These are phyloP conservation scores for Pogonocherus hispidulus DNA, from an alignment of 2,888 invertebrate species.

Conservation along the genomic window DNA sequence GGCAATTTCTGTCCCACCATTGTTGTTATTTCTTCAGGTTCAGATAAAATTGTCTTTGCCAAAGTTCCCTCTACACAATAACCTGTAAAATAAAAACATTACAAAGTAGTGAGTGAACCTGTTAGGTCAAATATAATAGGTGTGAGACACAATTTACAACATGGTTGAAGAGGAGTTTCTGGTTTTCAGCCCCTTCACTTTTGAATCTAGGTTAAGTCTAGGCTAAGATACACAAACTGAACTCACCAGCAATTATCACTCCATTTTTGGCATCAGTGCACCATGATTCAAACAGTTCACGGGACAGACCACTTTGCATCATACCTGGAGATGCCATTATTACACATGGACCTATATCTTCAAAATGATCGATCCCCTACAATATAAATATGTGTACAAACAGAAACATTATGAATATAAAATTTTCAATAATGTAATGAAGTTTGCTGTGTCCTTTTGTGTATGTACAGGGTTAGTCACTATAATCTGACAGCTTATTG, in stretches of 20 bases:
- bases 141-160: too few relatives aligned
- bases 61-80: constrained; percentile 93
- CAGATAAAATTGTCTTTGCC: constrained; percentile 94
- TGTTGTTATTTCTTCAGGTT: constrained; percentile 97
- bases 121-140: too few relatives aligned
- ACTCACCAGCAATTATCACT: constrained; percentile 93
- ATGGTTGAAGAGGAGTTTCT: too few relatives aligned
- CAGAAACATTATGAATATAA: too few relatives aligned
- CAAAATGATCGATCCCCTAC: constrained; percentile 98
- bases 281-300: constrained; percentile 99
- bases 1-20: constrained; percentile 97
- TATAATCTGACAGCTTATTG: too few relatives aligned
- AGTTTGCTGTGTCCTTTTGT: too few relatives aligned
- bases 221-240: too few relatives aligned
- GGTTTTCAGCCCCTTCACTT: too few relatives aligned
- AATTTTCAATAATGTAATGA: too few relatives aligned
- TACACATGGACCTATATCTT: constrained; percentile 99
- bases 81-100: constrained; percentile 68
- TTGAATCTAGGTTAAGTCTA: too few relatives aligned
- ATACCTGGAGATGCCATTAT: constrained; percentile 99
- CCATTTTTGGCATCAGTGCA: constrained; percentile 99
- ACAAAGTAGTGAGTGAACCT: too few relatives aligned
- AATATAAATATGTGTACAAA: constrained; percentile 18
- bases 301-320: constrained; percentile 98
- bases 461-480: too few relatives aligned